These are phyloP conservation scores for Rhynchopsitta pachyrhyncha DNA, from an alignment of 2,113 vertebrate genomes.

Conservation along the genomic window DNA sequence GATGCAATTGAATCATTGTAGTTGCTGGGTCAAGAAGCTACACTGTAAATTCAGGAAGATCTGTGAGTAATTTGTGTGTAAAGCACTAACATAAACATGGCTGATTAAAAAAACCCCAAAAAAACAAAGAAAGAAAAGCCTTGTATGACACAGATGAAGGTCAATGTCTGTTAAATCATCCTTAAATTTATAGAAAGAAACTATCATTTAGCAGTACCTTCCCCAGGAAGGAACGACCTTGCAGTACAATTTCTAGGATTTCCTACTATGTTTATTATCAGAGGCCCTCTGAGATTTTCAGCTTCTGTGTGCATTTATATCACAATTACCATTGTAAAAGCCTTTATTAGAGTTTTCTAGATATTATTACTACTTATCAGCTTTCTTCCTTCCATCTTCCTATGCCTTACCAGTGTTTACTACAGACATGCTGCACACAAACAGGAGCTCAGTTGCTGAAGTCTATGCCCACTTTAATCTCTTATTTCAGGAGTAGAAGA, in stretches of 20 bases:
- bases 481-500: not conserved
- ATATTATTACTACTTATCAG: not conserved
- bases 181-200: not conserved
- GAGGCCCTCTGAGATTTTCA: not conserved
- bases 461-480: not conserved
- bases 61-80: accelerated
- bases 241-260: not conserved
- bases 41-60: not conserved
- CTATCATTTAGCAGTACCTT: not conserved
- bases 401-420: not conserved
- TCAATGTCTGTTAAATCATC: not conserved
- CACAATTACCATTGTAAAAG: not conserved
- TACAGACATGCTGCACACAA: not conserved
- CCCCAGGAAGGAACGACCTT: not conserved
- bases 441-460: not conserved
- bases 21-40: not conserved
- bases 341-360: not conserved
- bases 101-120: not conserved
- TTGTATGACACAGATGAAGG: not conserved
- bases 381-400: not conserved
- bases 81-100: not conserved
- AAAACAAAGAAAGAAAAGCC: not conserved
- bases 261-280: not conserved
- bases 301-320: not conserved
- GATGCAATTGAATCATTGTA: not conserved